Evolutionary conservation across 2,797 vertebrate genomes (phyloP).

Genomic region (Anguilla pacifica): DNA sequence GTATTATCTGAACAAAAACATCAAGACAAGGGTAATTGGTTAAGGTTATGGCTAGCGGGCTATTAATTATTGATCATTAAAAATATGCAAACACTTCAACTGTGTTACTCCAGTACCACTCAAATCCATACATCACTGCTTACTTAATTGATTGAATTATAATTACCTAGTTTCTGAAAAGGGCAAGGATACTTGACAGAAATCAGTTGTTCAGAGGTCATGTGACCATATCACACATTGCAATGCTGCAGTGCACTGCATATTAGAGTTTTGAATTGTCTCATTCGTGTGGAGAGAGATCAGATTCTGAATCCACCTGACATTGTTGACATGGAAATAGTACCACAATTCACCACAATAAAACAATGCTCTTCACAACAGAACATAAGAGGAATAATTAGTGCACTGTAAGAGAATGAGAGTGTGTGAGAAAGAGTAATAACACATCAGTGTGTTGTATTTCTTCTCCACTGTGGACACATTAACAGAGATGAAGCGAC

Average conservation of each 20-base stretch:
- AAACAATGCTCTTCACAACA: background rate
- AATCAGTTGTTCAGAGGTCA: background rate
- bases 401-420: background rate
- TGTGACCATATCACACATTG: background rate
- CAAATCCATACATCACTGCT: background rate
- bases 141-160: background rate
- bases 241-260: background rate
- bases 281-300: background rate
- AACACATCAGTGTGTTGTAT: background rate
- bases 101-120: background rate
- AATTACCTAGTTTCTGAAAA: slow-evolving; percentile 14
- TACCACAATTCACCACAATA: background rate
- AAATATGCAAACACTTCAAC: background rate
- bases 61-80: background rate
- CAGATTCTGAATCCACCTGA: background rate
- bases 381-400: background rate
- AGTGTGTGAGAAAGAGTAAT: background rate
- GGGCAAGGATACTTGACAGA: background rate
- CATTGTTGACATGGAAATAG: background rate
- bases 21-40: background rate
- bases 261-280: background rate
- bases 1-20: background rate
- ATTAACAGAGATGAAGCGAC: background rate
- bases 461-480: background rate
- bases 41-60: background rate